Base-by-base conservation (phyloP, 2,888 invertebrate species). In the Exephanes ischioxanthus region DNA sequence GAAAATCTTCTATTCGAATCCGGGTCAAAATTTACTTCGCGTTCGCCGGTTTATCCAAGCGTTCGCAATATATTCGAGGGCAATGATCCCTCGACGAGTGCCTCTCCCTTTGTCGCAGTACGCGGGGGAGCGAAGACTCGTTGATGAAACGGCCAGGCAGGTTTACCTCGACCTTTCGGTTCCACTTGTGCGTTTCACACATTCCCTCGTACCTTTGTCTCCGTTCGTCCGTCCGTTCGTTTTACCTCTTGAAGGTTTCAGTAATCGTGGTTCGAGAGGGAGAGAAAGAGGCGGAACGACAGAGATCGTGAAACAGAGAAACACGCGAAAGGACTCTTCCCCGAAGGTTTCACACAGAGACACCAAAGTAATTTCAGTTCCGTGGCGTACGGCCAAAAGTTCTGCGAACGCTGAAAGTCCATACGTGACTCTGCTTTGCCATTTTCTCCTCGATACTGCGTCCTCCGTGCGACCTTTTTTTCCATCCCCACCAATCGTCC, bases 331-430 rank as follows among this genome's bases (percentile, higher is more conserved):
- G 73, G 45, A 73, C 61, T 61, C 45, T 51, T 41, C 33, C 75
- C 63, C 48, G 48, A 19, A 48, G 11, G 45, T 45, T 73, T 63
- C 48, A 30, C 63, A 75, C 75, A 26, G 33, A 63, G 63, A 75
- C 48, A 63, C 75, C 63, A 63, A 63, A 75, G 75, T 75, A 75
- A 75, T 75, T 75, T 75, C 63, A 33, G 48, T 63, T 51, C 33
- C 14, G 75, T 75, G 75, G 75, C 63, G 61, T 33, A 75, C 51
- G 45, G 51, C 75, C 75, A 75, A 66, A 48, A 75, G 63, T 63
- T 51, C 48, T 33, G 26, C 63, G 75, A 63, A 63, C 37, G 37
- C 63, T 19, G 14, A 75, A 58, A 58, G 26, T 14, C 3, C 45
- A 48, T 75, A 75, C 63, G 75, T 75, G 75, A 75, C 75, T 63